Evolutionary conservation across 2,113 vertebrate species (phyloP), one percentile per base, ranked within the genome.

Genomic region (Bubo scandiacus): DNA sequence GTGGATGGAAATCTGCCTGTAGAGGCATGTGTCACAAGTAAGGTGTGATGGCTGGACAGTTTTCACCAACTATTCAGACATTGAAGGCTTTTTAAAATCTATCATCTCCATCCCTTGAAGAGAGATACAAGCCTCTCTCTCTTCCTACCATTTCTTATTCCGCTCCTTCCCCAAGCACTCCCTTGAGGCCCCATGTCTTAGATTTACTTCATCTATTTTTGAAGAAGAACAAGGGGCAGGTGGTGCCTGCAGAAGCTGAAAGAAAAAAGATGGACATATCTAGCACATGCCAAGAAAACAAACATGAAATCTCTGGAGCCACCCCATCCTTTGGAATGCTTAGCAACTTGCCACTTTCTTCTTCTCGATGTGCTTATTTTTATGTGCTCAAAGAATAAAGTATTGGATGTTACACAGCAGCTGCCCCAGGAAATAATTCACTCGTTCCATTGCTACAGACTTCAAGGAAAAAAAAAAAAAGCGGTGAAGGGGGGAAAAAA

Each of bases 351-450:
- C 83, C 91, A 84, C 59, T 87, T 96, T 96, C 92, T 95, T 88
- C 59, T 40, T 94, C 86, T 94, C 38, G n/a, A 90, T 86, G 83
- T 2, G 4, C 71, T 93, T 96, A 85, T 92, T 96, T 97, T 96
- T 88, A 86, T 91, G 94, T 97, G 75, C 95, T 96, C 95, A 77
- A 95, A 97, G 94, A 94, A 95, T 97, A 93, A 93, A 95, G 86
- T 87, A 90, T 59, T 97, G 81, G 86, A 95, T 96, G 87, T 95
- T 95, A 96, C 92, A 86, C 73, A 96, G 96, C 93, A 95, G 96
- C 95, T 97, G 97, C 91, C 96, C 92, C 85, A 70, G 96, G 96
- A 97, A 97, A 97, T 96, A 97, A 95, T 92, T 94, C 58, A 30
- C 81, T 96, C 54, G 45, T 96, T 97, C 96, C 83, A 80, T 47